Conservation (phyloP, 2,888 invertebrate species). For the Leptinotarsa peninsularis region DNA sequence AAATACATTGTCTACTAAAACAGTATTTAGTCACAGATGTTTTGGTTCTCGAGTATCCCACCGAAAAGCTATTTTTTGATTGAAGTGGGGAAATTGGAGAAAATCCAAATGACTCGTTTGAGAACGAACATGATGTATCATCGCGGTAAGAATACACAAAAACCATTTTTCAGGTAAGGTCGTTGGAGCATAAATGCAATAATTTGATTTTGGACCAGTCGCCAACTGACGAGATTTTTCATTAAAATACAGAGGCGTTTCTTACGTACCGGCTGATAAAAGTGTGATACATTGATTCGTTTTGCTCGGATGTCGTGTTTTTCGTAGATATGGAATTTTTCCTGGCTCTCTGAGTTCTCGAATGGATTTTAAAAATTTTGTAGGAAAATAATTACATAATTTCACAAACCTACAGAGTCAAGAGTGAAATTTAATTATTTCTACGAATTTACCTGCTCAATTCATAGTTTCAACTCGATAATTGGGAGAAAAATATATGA, state of each 20-base stretch:
- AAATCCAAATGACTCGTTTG: conserved; percentile 11
- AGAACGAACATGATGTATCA: conserved; percentile 15
- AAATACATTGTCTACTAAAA: not conserved
- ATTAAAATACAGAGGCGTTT: not conserved
- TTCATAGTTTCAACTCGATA: too few species aligned
- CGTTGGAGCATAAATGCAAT: conserved; percentile 10
- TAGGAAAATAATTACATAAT: too few species aligned
- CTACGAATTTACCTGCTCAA: too few species aligned
- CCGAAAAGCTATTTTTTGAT: conserved; percentile 13
- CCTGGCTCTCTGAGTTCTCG: too few species aligned
- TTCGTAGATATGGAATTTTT: too few species aligned
- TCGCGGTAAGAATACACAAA: conserved; percentile 16
- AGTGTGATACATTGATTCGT: not conserved
- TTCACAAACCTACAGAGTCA: too few species aligned
- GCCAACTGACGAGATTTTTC: conserved; percentile 2
- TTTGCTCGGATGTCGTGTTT: too few species aligned
- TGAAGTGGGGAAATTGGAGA: conserved; percentile 17
- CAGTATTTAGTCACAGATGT: not conserved
- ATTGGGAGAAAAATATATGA: too few species aligned
- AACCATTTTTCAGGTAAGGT: conserved; percentile 18
- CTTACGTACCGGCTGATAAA: not conserved
- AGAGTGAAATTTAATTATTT: too few species aligned
- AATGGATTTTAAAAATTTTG: too few species aligned
- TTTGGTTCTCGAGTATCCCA: not conserved
- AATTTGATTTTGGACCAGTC: conserved; percentile 3